Base-by-base conservation (phyloP, 2,888 invertebrate species). In the Athalia circularis region DNA sequence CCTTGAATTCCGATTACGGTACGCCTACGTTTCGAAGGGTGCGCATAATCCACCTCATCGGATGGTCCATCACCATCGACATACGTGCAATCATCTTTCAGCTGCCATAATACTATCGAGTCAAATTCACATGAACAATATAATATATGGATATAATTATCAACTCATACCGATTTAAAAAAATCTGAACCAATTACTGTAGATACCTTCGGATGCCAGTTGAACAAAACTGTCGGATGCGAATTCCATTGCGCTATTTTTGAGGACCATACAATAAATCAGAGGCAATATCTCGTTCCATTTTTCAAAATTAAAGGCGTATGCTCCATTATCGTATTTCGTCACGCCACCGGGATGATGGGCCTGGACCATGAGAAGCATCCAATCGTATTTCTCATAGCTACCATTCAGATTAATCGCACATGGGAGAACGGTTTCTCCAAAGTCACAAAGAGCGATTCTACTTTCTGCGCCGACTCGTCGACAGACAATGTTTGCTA, bases 401-500 rank as follows among this genome's bases (percentile, higher is more conserved):
- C 82, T 82, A 15, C 84, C 81, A 29, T 84, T 84, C 80, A 90
- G 90, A 81, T 91, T 90, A 76, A 93, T 88, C 65, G 93, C 85
- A 43, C 87, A 81, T 1, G 91, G 89, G 54, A 92, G 83, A 54
- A 91, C 87, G 77, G 82, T 90, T 87, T 93, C 93, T 13, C 91
- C 90, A 83, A 93, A 93, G 81, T 91, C 90, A 82, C 93, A 93
- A 80, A 93, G 86, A 3, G 91, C 88, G 68, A 91, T 85, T 15
- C 92, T 91, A 79, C 91, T 90, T 83, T 93, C 93, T 8, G 90
- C 87, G 50, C 91, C 92, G 15, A 93, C 87, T 92, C 93, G 89
- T 54, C 83, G 84, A 65, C 85, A 87, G 2, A 88, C 81, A 15
- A 81, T 83, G 65, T 82, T 83, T 5, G 83, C 80, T 52, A 88